Percentiles rank a stretch among this genome's conserved stretches.
Evolutionary conservation across 2,888 invertebrate genomes (phyloP).

Genomic region (Rhyacophila evoluta): DNA sequence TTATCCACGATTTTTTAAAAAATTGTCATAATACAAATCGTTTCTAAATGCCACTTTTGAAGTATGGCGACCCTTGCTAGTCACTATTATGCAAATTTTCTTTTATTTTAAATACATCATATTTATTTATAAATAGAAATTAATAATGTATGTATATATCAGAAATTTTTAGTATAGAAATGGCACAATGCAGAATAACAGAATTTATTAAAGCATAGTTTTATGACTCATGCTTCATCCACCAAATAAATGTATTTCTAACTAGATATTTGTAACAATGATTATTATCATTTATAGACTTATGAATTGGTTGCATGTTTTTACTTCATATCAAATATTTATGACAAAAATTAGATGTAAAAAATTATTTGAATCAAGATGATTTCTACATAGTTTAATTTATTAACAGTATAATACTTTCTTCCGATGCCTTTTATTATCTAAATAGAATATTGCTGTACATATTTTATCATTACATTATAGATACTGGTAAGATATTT

Average conservation of each 20-base stretch:
- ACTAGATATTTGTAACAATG: background rate
- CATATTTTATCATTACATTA: background rate
- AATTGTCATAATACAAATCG: background rate
- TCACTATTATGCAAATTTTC: constrained; percentile 7
- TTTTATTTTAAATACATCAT: background rate
- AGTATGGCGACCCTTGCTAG: background rate
- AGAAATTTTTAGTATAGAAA: background rate
- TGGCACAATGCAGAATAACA: background rate
- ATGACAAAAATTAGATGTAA: no score
- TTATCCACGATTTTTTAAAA: no score
- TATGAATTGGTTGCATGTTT: no score
- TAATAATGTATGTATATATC: background rate
- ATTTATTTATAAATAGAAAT: background rate
- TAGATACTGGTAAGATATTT: constrained; percentile 1
- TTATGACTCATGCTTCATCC: background rate
- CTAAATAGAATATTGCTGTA: background rate
- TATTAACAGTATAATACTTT: no score
- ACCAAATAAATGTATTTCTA: background rate
- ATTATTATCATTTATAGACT: background rate
- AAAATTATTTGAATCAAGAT: no score
- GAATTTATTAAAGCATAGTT: background rate
- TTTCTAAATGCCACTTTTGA: background rate
- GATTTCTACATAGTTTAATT: no score
- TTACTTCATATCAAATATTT: no score
- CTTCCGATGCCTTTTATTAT: background rate